phyloP scores from a whole-genome alignment of 2,113 vertebrate species.

The Chionodraco myersi region DNA sequence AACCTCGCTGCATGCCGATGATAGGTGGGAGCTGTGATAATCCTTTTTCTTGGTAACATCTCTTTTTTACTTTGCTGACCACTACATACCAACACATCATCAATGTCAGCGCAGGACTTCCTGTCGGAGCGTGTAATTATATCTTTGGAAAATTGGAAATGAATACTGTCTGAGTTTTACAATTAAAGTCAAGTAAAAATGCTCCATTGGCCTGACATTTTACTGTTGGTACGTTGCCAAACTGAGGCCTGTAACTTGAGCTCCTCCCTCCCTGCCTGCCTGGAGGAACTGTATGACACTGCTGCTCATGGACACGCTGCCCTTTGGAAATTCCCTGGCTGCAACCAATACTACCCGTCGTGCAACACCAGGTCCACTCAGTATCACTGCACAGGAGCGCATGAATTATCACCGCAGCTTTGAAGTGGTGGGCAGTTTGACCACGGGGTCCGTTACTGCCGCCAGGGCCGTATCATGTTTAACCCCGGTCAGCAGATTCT shows the following conservation, averaged over 20 bases:
- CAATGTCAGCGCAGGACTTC: slow-evolving; percentile 7
- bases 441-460: background rate
- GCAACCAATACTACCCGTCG: slow-evolving; percentile 12
- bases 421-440: slow-evolving; percentile 40
- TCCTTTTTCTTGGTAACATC: slow-evolving; percentile 37
- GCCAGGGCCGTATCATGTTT: slow-evolving; percentile 31
- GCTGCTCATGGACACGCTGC: slow-evolving; percentile 63
- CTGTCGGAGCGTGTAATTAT: background rate
- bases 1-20: slow-evolving; percentile 5
- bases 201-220: slow-evolving; percentile 43
- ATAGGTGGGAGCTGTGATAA: slow-evolving; percentile 20
- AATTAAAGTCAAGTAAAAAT: slow-evolving; percentile 15
- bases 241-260: slow-evolving; percentile 68
- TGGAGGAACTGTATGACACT: slow-evolving; percentile 50
- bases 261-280: slow-evolving; percentile 18
- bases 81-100: slow-evolving; percentile 43
- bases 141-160: background rate
- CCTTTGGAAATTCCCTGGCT: slow-evolving; percentile 72
- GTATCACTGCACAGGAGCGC: slow-evolving; percentile 35
- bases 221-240: slow-evolving; percentile 46
- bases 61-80: slow-evolving; percentile 31
- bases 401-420: slow-evolving; percentile 52
- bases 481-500: slow-evolving; percentile 35
- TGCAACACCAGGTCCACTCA: slow-evolving; percentile 16
- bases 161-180: background rate